Conservation (phyloP, 2,888 invertebrate genomes). For the Branchipolynoe longqiensis region DNA sequence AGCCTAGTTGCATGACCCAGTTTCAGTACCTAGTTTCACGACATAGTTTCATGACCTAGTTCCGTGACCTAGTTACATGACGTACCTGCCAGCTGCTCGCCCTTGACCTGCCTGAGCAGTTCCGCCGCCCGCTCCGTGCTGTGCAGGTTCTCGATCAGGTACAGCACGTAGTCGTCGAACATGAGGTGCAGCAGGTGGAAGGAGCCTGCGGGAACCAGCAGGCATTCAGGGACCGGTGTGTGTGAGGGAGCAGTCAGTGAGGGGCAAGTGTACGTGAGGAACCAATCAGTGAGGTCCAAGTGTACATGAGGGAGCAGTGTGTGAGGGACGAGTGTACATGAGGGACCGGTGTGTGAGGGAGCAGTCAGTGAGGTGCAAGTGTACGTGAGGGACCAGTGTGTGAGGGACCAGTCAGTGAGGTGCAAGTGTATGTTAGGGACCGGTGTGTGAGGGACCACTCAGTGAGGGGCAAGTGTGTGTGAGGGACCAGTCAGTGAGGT, state of each 20-base stretch:
- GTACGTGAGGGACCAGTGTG: too few species aligned
- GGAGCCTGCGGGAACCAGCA: conserved; percentile 77
- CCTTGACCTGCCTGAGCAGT: conserved; percentile 79
- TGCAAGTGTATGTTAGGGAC: background rate
- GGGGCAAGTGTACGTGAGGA: too few species aligned
- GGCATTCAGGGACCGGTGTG: background rate
- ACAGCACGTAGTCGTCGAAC: conserved; percentile 83
- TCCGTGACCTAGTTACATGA: background rate
- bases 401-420: conserved; percentile 81
- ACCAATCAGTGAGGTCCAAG: too few species aligned
- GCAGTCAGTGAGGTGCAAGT: background rate
- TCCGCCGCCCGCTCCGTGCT: conserved; percentile 81
- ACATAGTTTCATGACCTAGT: background rate
- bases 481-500: too few species aligned
- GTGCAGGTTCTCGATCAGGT: conserved; percentile 82
- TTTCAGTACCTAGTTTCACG: background rate
- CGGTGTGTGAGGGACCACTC: too few species aligned
- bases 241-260: background rate
- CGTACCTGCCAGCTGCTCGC: conserved; percentile 61
- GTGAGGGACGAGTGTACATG: background rate
- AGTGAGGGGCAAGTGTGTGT: background rate
- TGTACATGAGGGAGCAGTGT: conserved; percentile 71
- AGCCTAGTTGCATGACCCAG: too few species aligned
- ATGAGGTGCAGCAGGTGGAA: conserved; percentile 83
- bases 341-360: background rate